Conservation (phyloP, 2,888 invertebrate species). For the Drosophila prostipennis region DNA sequence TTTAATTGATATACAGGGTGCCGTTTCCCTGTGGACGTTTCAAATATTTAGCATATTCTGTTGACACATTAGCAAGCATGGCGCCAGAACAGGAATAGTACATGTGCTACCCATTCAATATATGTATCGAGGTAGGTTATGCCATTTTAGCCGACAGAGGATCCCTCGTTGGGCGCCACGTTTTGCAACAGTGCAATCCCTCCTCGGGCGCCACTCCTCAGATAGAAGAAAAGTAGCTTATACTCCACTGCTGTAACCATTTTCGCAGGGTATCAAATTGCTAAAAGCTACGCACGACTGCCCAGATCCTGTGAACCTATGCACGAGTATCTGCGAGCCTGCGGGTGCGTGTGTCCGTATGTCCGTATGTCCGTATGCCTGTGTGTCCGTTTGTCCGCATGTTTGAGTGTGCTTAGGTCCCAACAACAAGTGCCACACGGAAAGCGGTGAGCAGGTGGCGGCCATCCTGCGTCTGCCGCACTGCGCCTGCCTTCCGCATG, state of each 20-base stretch:
- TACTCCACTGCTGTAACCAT: background rate
- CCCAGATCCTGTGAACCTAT: constrained; percentile 23
- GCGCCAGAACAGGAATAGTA: background rate
- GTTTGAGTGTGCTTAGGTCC: constrained; percentile 26
- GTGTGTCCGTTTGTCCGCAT: constrained; percentile 10
- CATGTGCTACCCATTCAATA: background rate
- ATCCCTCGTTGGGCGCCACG: background rate
- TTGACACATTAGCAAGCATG: constrained; percentile 53
- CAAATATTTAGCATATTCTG: constrained; percentile 49
- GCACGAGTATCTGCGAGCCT: constrained; percentile 16
- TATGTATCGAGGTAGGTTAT: too few species aligned
- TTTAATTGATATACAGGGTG: constrained; percentile 64
- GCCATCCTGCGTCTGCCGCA: constrained; percentile 61
- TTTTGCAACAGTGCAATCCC: too few species aligned
- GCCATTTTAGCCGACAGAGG: too few species aligned
- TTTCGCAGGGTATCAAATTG: constrained; percentile 42
- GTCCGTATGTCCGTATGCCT: background rate
- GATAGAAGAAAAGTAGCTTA: background rate
- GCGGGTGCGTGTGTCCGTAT: constrained; percentile 14
- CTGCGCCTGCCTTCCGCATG: constrained; percentile 73
- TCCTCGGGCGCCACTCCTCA: too few species aligned
- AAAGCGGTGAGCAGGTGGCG: constrained; percentile 44
- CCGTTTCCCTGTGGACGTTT: constrained; percentile 5
- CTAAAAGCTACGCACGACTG: constrained; percentile 50
- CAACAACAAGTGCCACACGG: constrained; percentile 28